Evolutionary conservation across 2,113 vertebrate genomes (phyloP).

Genomic region (Reinhardtius hippoglossoides): DNA sequence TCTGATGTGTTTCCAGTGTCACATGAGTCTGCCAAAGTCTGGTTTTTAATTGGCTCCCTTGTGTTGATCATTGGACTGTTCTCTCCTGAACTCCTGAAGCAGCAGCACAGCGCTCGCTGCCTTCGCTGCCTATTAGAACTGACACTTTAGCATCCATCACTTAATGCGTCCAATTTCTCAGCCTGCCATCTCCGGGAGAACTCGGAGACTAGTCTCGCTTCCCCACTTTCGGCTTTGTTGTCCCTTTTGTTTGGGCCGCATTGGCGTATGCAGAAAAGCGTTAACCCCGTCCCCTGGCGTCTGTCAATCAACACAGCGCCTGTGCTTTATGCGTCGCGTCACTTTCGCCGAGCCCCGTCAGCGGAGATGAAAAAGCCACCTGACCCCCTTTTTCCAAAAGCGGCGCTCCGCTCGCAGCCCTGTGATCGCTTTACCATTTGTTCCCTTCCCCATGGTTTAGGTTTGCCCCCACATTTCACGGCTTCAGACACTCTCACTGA

Average conservation of each 20-base stretch:
- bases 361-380: slow-evolving; percentile 81
- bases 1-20: slow-evolving; percentile 74
- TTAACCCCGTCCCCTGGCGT: slow-evolving; percentile 45
- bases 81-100: slow-evolving; percentile 68
- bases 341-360: slow-evolving; percentile 63
- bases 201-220: slow-evolving; percentile 8
- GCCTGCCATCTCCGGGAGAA: slow-evolving; percentile 42
- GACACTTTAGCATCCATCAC: slow-evolving; percentile 79
- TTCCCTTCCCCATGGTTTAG: slow-evolving; percentile 66
- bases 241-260: slow-evolving; percentile 45
- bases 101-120: slow-evolving; percentile 50
- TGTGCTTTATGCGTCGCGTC: slow-evolving; percentile 65
- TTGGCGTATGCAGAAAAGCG: slow-evolving; percentile 49
- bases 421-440: slow-evolving; percentile 84
- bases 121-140: slow-evolving; percentile 76
- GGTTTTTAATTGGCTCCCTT: slow-evolving; percentile 82
- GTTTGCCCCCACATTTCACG: slow-evolving; percentile 73
- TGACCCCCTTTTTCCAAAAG: slow-evolving; percentile 74
- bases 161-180: slow-evolving; percentile 67
- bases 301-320: slow-evolving; percentile 74
- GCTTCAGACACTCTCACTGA: slow-evolving; percentile 74
- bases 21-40: slow-evolving; percentile 79
- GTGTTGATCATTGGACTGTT: slow-evolving; percentile 80
- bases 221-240: slow-evolving; percentile 45
- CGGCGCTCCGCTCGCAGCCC: slow-evolving; percentile 28